Base-by-base conservation (phyloP, 2,797 vertebrate genomes). In the Mus minutoides region DNA sequence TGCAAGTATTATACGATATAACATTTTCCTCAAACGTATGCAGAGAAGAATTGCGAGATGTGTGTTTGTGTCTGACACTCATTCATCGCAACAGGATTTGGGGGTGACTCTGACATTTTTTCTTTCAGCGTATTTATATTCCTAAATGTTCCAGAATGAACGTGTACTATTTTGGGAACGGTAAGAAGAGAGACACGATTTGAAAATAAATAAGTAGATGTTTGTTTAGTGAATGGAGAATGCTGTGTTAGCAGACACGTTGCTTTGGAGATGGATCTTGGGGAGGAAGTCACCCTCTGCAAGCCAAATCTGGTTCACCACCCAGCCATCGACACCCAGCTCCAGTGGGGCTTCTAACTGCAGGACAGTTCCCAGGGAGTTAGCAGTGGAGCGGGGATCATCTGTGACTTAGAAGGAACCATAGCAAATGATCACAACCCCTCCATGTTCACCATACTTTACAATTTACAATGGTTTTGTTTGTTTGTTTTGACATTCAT, bases 201-300 rank as follows among this genome's bases (percentile, higher is more conserved):
- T 96, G 82, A 96, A 96, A 98, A 95, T 96, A 96, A 97, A 93
- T 94, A 96, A 96, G 96, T 60, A 73, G 79, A 93, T 87, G 52
- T 97, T 96, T 96, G 92, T 79, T 95, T 90, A 92, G 94, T 64
- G 67, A 91, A 93, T 84, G 95, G 92, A 94, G 60, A 86, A 78
- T 54, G 37, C 71, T 62, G 19, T 82, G 84, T 73, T 60, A 80
- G 9, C 8, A 13, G 71, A 77, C 77, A 73, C 34, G 58, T 54
- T 91, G 24, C 93, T 92, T 83, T 73, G 77, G 94, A 97, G 86
- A 78, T 87, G 87, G 92, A 84, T 92, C 78, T 86, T 37, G n/a
- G 76, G 77, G 52, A 56, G 3, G 71, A 95, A 88, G 34, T 60
- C 88, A 76, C 40, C 31, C 3, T 12, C 49, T 76, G 88, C 52